Percentiles rank a stretch among this genome's conserved stretches.
Conservation (phyloP, 2,797 vertebrate genomes). For the Monodelphis domestica region DNA sequence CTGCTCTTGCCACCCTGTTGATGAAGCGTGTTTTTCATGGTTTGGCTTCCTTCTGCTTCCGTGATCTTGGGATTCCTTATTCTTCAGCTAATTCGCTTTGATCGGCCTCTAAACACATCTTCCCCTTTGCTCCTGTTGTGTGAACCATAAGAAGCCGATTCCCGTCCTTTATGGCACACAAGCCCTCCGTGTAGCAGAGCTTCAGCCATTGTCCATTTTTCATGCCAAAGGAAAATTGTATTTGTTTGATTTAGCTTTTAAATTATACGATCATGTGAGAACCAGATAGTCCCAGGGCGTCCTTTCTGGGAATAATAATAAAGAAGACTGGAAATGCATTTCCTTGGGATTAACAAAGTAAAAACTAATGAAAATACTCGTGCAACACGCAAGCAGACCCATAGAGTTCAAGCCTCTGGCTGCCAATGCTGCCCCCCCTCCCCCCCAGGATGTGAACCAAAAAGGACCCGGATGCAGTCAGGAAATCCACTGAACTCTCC, state of each 20-base stretch:
- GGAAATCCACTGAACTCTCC: neutral
- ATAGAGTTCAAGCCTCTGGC: neutral
- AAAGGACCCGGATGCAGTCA: neutral
- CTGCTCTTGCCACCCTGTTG: constrained; percentile 31
- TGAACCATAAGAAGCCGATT: constrained; percentile 51
- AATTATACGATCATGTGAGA: constrained; percentile 51
- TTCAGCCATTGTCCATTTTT: constrained; percentile 55
- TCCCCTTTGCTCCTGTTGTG: constrained; percentile 30
- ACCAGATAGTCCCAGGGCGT: constrained; percentile 29
- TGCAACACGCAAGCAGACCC: constrained; percentile 34
- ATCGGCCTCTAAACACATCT: constrained; percentile 59
- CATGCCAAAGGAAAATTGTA: constrained; percentile 48
- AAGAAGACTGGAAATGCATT: constrained; percentile 47
- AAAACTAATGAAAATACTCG: constrained; percentile 33
- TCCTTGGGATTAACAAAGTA: constrained; percentile 22
- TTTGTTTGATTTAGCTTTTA: constrained; percentile 70
- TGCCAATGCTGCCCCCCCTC: neutral
- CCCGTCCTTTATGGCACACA: constrained; percentile 19
- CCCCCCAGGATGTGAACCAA: neutral
- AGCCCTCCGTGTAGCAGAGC: constrained; percentile 36
- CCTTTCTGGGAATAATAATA: constrained; percentile 50
- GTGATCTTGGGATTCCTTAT: constrained; percentile 47
- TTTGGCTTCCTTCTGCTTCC: constrained; percentile 35
- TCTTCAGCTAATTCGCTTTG: constrained; percentile 69
- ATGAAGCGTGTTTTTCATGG: neutral